phyloP scores from a whole-genome alignment of 2,113 vertebrate genomes.

The Brienomyrus longianalis region DNA sequence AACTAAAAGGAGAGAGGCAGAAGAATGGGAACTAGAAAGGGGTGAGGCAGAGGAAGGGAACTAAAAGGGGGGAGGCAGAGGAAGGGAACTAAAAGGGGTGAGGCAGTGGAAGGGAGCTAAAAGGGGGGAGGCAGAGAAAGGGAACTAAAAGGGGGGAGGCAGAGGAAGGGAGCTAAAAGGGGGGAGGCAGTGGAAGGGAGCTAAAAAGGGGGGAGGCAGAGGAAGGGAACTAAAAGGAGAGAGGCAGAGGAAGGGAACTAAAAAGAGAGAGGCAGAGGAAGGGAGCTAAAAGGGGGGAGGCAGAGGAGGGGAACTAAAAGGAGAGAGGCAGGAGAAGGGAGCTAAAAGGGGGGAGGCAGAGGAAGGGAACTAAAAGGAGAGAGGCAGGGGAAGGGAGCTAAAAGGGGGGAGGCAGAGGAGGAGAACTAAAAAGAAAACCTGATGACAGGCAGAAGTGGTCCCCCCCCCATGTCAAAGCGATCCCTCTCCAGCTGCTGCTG shows the following conservation, averaged over 20 bases:
- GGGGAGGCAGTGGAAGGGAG: too few relatives aligned
- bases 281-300: constrained; percentile 19
- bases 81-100: constrained; percentile 26
- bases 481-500: background rate
- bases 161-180: constrained; percentile 13
- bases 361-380: background rate
- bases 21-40: too few relatives aligned
- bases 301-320: too few relatives aligned
- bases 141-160: background rate
- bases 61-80: constrained; percentile 37
- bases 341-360: background rate
- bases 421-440: background rate
- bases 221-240: background rate
- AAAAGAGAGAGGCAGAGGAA: constrained; percentile 36
- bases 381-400: background rate
- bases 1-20: too few relatives aligned
- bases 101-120: too few relatives aligned
- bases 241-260: constrained; percentile 17
- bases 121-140: background rate
- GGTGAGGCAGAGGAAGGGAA: background rate
- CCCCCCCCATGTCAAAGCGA: background rate
- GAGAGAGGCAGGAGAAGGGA: background rate
- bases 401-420: background rate
- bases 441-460: background rate
- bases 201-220: too few relatives aligned